Evolutionary conservation across 2,113 vertebrate species (phyloP).

Genomic region (Podarcis muralis): DNA sequence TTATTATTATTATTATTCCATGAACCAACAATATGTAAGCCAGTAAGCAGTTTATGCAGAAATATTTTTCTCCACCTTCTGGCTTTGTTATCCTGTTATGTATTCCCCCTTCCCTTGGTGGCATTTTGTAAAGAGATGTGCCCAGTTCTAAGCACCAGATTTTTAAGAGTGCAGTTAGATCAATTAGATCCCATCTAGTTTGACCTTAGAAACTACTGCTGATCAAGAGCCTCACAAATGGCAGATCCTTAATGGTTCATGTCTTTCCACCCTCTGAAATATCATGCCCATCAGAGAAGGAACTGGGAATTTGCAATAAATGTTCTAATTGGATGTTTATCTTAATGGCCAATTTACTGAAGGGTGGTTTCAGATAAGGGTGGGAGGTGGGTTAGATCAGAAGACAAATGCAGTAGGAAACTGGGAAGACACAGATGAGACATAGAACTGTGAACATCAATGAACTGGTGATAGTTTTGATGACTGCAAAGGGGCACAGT

Average conservation of each 20-base stretch:
- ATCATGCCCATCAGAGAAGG: not conserved
- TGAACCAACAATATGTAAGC: no score
- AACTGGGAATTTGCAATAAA: not conserved
- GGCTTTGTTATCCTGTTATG: no score
- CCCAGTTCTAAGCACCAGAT: not conserved
- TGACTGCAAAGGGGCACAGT: not conserved
- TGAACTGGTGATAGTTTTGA: not conserved
- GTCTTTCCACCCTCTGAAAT: not conserved
- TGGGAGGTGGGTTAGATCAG: not conserved
- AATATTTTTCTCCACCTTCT: no score
- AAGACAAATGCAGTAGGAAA: not conserved
- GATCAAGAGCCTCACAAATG: not conserved
- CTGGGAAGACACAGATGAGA: not conserved
- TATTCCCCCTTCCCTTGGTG: no score
- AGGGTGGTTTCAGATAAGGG: not conserved
- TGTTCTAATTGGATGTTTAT: not conserved
- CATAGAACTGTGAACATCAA: not conserved
- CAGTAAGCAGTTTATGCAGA: no score
- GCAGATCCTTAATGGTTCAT: not conserved
- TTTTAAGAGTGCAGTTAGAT: not conserved
- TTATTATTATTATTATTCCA: no score
- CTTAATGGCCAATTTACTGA: not conserved
- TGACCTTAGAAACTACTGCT: not conserved
- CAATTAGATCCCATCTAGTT: not conserved
- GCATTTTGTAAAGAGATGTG: not conserved